phyloP scores from a whole-genome alignment of 2,797 vertebrate species.

The Neopelma chrysocephalum region DNA sequence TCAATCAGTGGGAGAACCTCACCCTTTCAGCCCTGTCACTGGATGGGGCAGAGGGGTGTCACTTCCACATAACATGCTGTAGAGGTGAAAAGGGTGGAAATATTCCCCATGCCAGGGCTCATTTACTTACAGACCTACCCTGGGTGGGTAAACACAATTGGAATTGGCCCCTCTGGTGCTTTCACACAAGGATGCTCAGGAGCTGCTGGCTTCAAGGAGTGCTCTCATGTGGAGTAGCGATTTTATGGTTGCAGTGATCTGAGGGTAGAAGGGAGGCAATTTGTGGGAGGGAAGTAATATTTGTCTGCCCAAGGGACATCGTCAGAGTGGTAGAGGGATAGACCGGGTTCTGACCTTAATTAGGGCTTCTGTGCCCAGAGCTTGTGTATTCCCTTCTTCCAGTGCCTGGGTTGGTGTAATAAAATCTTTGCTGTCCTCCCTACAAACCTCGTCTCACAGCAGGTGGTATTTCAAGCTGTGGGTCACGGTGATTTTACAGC shows the following conservation, averaged over 20 bases:
- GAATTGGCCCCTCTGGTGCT: slow-evolving; percentile 59
- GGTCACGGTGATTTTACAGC: background rate
- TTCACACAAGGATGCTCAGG: background rate
- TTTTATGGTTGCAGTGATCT: slow-evolving; percentile 7
- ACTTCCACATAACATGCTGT: background rate
- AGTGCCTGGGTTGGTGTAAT: background rate
- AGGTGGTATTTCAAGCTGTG: background rate
- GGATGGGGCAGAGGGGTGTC: background rate
- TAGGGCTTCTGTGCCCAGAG: background rate
- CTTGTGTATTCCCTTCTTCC: background rate
- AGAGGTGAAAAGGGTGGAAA: slow-evolving; percentile 49
- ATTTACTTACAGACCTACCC: background rate
- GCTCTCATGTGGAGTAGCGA: background rate
- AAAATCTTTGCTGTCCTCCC: background rate
- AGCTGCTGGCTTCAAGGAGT: background rate
- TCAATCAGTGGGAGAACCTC: background rate
- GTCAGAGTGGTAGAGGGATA: background rate
- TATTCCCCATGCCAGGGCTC: background rate
- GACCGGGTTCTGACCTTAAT: slow-evolving; percentile 17
- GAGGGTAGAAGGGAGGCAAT: background rate
- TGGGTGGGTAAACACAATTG: background rate
- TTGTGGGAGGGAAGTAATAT: slow-evolving; percentile 14
- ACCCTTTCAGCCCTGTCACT: background rate
- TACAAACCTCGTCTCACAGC: background rate
- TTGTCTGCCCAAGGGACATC: background rate